phyloP scores from a whole-genome alignment of 2,113 vertebrate species.

The Lycaon pictus region DNA sequence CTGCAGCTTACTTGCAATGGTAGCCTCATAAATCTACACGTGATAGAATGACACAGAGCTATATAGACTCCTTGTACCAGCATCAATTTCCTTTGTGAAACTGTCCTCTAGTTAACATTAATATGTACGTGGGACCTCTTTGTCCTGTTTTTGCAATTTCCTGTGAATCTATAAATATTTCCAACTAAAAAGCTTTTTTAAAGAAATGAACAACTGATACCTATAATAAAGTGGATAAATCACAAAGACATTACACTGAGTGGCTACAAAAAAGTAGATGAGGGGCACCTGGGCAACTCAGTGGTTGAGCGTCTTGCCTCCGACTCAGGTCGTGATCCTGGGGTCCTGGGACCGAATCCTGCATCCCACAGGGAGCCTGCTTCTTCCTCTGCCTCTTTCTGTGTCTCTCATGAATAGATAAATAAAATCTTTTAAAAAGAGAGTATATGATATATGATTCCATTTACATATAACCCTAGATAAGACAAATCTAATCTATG shows the following conservation, averaged over 20 bases:
- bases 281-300: too few species aligned
- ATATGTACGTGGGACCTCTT: not conserved
- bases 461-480: not conserved
- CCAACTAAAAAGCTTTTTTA: not conserved
- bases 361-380: too few species aligned
- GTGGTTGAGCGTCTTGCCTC: too few species aligned
- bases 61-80: not conserved
- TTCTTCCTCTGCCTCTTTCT: too few species aligned
- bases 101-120: not conserved
- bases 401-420: too few species aligned
- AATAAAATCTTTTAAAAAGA: not conserved
- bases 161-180: not conserved
- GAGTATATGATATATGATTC: not conserved
- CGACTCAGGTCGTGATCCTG: too few species aligned
- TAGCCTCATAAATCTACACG: not conserved
- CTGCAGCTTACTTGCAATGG: not conserved
- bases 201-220: not conserved
- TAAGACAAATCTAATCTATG: not conserved
- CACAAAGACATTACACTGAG: not conserved
- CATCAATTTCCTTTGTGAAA: not conserved
- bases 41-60: not conserved
- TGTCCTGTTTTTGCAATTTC: not conserved
- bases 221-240: not conserved
- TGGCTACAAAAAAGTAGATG: not conserved
- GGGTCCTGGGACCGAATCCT: too few species aligned